Conservation (phyloP, 2,797 vertebrate species). For the Adrianichthys oophorus region DNA sequence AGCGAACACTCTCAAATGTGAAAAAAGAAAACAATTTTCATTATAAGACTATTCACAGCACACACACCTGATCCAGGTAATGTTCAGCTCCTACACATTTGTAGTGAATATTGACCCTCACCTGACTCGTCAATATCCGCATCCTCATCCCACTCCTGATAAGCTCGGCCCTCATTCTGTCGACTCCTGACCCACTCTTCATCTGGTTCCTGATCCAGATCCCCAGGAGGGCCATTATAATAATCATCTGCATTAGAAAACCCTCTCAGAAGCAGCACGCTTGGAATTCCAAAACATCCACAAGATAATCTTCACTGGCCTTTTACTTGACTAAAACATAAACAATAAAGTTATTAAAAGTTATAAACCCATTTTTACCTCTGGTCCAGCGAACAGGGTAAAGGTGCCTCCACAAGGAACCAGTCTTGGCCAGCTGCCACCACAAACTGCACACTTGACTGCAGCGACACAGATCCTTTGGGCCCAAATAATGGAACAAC, state of each 20-base stretch:
- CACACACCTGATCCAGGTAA: too few relatives aligned
- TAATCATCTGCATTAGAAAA: conserved; percentile 81
- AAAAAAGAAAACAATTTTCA: too few relatives aligned
- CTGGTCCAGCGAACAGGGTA: conserved; percentile 95
- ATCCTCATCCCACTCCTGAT: conserved; percentile 96
- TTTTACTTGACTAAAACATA: background rate
- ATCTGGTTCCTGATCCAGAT: conserved; percentile 87
- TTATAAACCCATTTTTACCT: conserved; percentile 74
- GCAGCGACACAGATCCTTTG: conserved; percentile 90
- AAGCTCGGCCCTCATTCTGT: conserved; percentile 88
- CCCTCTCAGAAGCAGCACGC: background rate
- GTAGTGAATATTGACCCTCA: conserved; percentile 47
- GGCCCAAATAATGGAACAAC: conserved; percentile 89
- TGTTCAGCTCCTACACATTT: too few relatives aligned
- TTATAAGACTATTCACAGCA: too few relatives aligned
- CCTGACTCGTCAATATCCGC: conserved; percentile 97
- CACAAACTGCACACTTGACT: conserved; percentile 91
- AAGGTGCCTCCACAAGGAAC: conserved; percentile 94
- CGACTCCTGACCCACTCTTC: conserved; percentile 91
- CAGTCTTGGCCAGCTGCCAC: conserved; percentile 88
- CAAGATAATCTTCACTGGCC: background rate
- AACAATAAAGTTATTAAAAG: background rate
- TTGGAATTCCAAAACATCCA: background rate
- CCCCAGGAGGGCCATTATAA: conserved; percentile 84
- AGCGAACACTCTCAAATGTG: too few relatives aligned